Evolutionary conservation across 64 coral and sea anemone genomes (phyloP).

Genomic region (Catalaphyllia jardinei): DNA sequence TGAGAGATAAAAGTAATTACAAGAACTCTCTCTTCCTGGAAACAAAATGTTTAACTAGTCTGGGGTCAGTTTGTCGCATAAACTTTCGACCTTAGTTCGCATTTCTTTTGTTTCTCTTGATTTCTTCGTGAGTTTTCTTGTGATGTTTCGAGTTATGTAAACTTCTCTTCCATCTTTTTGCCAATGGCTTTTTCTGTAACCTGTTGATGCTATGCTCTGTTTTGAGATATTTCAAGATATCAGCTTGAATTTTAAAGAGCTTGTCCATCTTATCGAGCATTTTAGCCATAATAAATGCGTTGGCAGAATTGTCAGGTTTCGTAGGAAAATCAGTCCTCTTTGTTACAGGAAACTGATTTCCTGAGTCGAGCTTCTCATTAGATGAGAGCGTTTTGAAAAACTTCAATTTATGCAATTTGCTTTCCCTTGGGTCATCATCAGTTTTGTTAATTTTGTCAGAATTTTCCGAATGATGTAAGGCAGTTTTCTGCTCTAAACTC

Average conservation of each 20-base stretch:
- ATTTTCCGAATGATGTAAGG: background rate
- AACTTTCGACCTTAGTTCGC: background rate
- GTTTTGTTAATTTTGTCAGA: background rate
- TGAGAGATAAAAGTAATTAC: too few species aligned
- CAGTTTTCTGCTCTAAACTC: background rate
- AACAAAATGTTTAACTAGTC: too few species aligned
- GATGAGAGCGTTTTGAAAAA: conserved; percentile 29
- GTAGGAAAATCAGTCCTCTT: background rate
- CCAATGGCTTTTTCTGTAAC: background rate
- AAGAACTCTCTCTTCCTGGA: too few species aligned
- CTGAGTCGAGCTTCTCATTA: conserved; percentile 15
- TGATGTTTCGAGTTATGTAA: conserved; percentile 9
- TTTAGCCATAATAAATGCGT: conserved; percentile 37
- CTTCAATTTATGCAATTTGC: background rate
- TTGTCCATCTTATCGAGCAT: conserved; percentile 42
- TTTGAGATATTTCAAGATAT: conserved; percentile 44
- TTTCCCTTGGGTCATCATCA: background rate
- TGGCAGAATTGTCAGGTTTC: conserved; percentile 1
- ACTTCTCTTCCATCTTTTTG: conserved; percentile 19
- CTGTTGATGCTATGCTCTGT: conserved; percentile 9
- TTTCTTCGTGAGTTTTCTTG: background rate
- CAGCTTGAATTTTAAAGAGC: conserved; percentile 19
- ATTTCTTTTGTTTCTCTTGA: background rate
- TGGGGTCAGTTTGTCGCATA: background rate
- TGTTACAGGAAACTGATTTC: background rate